Percentiles rank a stretch among this genome's conserved stretches.
Conservation (phyloP, 2,888 invertebrate genomes). For the Terebella lapidaria region DNA sequence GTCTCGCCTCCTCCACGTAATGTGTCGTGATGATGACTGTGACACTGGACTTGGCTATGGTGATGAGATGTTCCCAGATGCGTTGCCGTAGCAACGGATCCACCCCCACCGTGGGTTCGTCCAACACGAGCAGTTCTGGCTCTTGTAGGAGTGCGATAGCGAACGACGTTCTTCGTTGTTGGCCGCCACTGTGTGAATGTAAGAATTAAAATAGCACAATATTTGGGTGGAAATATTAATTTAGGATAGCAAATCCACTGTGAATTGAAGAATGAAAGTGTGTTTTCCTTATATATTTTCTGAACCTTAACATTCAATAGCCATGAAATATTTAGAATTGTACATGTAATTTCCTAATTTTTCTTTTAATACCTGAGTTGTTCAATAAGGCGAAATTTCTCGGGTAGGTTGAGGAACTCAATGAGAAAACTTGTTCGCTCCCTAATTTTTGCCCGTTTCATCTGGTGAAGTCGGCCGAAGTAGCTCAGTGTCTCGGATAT, state of each 20-base stretch:
- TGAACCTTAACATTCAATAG: too few species aligned
- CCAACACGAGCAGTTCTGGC: slow-evolving; percentile 82
- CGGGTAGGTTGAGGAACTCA: slow-evolving; percentile 85
- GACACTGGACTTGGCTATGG: slow-evolving; percentile 83
- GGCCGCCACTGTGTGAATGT: slow-evolving; percentile 70
- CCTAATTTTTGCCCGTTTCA: slow-evolving; percentile 73
- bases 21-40: slow-evolving; percentile 93
- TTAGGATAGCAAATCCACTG: too few species aligned
- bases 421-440: slow-evolving; percentile 79
- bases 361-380: slow-evolving; percentile 63
- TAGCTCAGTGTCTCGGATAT: slow-evolving; percentile 93
- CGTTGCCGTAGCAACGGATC: slow-evolving; percentile 72
- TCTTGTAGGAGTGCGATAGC: slow-evolving; percentile 89
- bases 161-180: slow-evolving; percentile 85
- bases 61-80: slow-evolving; percentile 89
- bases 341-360: too few species aligned
- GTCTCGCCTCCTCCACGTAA: slow-evolving; percentile 85
- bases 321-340: too few species aligned
- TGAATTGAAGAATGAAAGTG: too few species aligned
- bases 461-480: slow-evolving; percentile 92
- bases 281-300: too few species aligned
- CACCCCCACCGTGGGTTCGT: slow-evolving; percentile 89
- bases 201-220: background rate
- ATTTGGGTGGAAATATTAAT: too few species aligned
- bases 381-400: slow-evolving; percentile 73